Base-by-base conservation (phyloP, 2,888 invertebrate species). In the Podabrus alpinus region DNA sequence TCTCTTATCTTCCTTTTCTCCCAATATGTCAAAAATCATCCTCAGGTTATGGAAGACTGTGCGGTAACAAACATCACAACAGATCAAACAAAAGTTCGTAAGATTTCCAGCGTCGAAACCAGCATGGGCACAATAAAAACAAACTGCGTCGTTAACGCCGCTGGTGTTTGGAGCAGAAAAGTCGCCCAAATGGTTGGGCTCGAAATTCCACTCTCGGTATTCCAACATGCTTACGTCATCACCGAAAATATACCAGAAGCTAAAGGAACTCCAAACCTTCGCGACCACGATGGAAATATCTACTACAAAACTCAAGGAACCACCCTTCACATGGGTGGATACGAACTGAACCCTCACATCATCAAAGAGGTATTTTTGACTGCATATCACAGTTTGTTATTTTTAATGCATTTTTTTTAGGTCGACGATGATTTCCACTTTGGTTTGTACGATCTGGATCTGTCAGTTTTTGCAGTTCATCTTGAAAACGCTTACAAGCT, bases 151-250 rank as follows among this genome's bases (percentile, higher is more conserved):
- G 92, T 97, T 2, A 96, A 96, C 86, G 90, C 95, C 76, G 90
- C 92, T 85, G 95, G 95, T 24, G 95, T 92, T 0, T 97, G 97
- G 97, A 93, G 95, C 0, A 91, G 93, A 4, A 90, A 93, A 73
- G 88, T 97, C 13, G 92, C 93, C 0, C 88, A 91, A 78, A 91
- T 91, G 88, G 92, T 92, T 0, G 93, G 93, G 1, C 84, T 91
- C 0, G 91, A 90, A 71, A 89, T 97, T 13, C 97, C 97, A 0
- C 81, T 97, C 29, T 88, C 94, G 11, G 93, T 96, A 0, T 94
- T 97, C 91, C 95, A 95, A 83, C 97, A 97, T 85, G 93, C 97
- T 0, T 97, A 97, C 83, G 92, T 97, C 5, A 92, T 97, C 0
- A 94, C 94, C 1, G 95, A 96, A 76, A 89, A 91, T 0, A 93